These are phyloP conservation scores for Buathra laborator DNA, from an alignment of 2,888 invertebrate species.

Conservation along the genomic window DNA sequence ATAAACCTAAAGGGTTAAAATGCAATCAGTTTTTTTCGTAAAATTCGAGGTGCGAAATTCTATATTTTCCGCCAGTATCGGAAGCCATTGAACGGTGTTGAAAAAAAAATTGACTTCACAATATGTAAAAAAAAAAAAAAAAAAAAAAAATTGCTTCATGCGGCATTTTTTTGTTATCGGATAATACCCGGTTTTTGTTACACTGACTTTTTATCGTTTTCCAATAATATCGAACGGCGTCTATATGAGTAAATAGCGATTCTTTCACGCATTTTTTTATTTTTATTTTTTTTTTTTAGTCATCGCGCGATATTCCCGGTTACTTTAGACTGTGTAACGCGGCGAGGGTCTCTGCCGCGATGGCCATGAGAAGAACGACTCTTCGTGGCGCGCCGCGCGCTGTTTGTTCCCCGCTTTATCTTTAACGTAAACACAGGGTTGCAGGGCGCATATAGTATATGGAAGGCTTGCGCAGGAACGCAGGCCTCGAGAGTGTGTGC, in stretches of 20 bases:
- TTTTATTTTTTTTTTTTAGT: slow-evolving; percentile 42
- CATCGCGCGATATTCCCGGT: slow-evolving; percentile 47
- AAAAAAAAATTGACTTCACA: not conserved
- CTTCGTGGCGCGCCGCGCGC: slow-evolving; percentile 60
- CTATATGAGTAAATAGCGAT: slow-evolving; percentile 16
- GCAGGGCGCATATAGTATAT: slow-evolving; percentile 24
- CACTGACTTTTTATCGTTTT: not conserved
- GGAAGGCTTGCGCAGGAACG: slow-evolving; percentile 49
- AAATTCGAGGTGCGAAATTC: not conserved
- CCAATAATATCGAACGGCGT: not conserved
- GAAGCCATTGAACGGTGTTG: not conserved
- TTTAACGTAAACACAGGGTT: slow-evolving; percentile 81
- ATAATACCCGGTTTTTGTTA: no score
- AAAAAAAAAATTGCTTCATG: not conserved
- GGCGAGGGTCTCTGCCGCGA: slow-evolving; percentile 54
- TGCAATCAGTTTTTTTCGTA: not conserved
- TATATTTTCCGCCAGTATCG: not conserved
- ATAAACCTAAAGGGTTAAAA: no score
- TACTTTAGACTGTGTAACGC: slow-evolving; percentile 61
- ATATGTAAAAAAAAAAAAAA: not conserved
- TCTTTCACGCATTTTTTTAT: slow-evolving; percentile 13
- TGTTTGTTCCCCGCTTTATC: slow-evolving; percentile 84
- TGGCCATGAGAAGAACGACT: slow-evolving; percentile 67
- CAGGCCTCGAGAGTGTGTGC: slow-evolving; percentile 61
- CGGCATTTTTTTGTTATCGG: not conserved